Conservation (phyloP, 2,888 invertebrate species). For the Scaptomyza cyrtandrae region DNA sequence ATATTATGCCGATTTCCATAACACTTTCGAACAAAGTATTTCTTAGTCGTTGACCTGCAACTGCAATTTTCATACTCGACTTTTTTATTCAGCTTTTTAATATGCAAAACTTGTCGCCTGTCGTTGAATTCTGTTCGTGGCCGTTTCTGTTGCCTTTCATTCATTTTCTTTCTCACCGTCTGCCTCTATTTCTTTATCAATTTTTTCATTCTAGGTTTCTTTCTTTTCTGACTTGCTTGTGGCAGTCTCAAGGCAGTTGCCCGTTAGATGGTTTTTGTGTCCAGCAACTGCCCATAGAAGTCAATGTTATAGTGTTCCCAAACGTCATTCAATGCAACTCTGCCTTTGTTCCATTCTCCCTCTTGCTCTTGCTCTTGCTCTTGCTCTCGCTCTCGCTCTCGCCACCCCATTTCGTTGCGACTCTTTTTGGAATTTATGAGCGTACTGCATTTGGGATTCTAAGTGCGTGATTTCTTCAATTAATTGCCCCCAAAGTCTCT, state of each 20-base stretch:
- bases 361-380: neutral
- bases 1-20: neutral
- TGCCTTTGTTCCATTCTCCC: slow-evolving; percentile 28
- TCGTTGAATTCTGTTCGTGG: slow-evolving; percentile 26
- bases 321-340: slow-evolving; percentile 45
- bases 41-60: neutral
- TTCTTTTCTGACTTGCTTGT: slow-evolving; percentile 16
- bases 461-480: slow-evolving; percentile 78
- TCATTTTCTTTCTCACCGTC: slow-evolving; percentile 10
- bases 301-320: slow-evolving; percentile 47
- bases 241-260: slow-evolving; percentile 39
- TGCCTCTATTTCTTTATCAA: slow-evolving; percentile 2
- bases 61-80: slow-evolving; percentile 13
- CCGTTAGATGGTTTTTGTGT: slow-evolving; percentile 62
- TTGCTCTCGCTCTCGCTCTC: neutral
- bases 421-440: slow-evolving; percentile 46
- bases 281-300: slow-evolving; percentile 49
- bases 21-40: slow-evolving; percentile 1
- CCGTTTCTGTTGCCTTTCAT: slow-evolving; percentile 4
- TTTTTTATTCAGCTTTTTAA: slow-evolving; percentile 39
- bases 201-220: slow-evolving; percentile 12
- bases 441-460: slow-evolving; percentile 48
- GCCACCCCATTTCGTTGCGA: neutral
- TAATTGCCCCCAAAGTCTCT: slow-evolving; percentile 64
- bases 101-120: slow-evolving; percentile 67